Evolutionary conservation across 2,797 vertebrate species (phyloP).

Genomic region (Mormyrus hasselquistii): DNA sequence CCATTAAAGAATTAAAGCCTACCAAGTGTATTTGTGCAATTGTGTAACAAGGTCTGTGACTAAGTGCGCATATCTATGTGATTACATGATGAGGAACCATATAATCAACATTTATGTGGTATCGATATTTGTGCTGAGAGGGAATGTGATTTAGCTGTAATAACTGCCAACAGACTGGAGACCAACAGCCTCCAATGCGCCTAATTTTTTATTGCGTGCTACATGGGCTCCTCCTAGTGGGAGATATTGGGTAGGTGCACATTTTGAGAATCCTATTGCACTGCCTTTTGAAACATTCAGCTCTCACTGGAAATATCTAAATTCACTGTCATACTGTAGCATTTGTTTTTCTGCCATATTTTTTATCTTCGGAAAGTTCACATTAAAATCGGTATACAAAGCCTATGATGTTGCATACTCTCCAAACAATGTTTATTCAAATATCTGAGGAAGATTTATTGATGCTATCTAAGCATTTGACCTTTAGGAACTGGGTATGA

Average conservation of each 20-base stretch:
- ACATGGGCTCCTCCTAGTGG: neutral
- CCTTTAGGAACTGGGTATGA: neutral
- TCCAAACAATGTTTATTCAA: neutral
- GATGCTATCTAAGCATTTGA: neutral
- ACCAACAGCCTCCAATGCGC: neutral
- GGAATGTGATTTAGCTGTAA: neutral
- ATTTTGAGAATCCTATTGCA: neutral
- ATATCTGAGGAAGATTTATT: neutral
- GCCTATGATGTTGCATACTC: neutral
- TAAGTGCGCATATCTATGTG: neutral
- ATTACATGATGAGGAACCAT: neutral
- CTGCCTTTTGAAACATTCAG: neutral
- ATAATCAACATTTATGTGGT: neutral
- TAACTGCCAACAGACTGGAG: neutral
- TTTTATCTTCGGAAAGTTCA: neutral
- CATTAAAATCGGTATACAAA: neutral
- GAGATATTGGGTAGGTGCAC: neutral
- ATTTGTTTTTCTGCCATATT: neutral
- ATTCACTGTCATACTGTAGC: neutral
- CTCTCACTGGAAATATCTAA: neutral
- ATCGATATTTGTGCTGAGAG: neutral
- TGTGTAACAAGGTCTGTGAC: neutral
- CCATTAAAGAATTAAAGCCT: neutral
- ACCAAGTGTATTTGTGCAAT: neutral
- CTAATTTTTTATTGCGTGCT: too few relatives aligned